These are phyloP conservation scores for Chelidonichthys spinosus DNA, from an alignment of 2,797 vertebrate genomes.

Conservation along the genomic window DNA sequence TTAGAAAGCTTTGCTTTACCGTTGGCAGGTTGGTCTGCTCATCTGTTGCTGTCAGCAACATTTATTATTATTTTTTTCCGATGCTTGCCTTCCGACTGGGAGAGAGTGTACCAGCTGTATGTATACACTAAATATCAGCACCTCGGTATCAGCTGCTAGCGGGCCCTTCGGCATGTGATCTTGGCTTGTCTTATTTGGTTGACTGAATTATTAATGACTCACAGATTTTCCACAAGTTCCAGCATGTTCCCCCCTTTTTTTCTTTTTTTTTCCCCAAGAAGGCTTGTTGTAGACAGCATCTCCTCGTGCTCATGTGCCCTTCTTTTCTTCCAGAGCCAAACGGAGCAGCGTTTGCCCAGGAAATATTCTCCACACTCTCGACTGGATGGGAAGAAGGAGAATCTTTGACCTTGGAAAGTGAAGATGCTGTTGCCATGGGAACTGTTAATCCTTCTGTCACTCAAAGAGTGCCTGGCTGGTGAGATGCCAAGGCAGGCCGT, in stretches of 20 bases:
- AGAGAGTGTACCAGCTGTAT: slow-evolving; percentile 63
- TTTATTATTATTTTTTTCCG: slow-evolving; percentile 2
- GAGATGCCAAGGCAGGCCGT: slow-evolving; percentile 81
- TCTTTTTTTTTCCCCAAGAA: slow-evolving; percentile 13
- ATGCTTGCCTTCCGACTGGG: slow-evolving; percentile 49
- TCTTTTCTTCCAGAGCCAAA: slow-evolving; percentile 76
- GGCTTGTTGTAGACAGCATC: slow-evolving; percentile 34
- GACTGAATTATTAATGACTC: slow-evolving; percentile 82
- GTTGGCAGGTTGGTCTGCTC: slow-evolving; percentile 61
- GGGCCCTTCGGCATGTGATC: slow-evolving; percentile 62
- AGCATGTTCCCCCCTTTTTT: slow-evolving; percentile 25
- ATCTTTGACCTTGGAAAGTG: slow-evolving; percentile 93
- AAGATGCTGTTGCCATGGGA: slow-evolving; percentile 96
- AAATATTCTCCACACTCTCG: slow-evolving; percentile 75
- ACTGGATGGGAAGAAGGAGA: slow-evolving; percentile 81
- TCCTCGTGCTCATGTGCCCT: slow-evolving; percentile 41
- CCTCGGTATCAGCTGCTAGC: slow-evolving; percentile 68
- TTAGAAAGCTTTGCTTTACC: slow-evolving; percentile 65
- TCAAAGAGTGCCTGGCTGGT: slow-evolving; percentile 91
- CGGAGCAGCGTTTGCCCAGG: slow-evolving; percentile 73
- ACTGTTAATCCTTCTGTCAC: slow-evolving; percentile 93
- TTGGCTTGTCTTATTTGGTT: slow-evolving; percentile 72
- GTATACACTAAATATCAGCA: slow-evolving; percentile 72
- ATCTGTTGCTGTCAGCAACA: slow-evolving; percentile 61
- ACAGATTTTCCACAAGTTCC: slow-evolving; percentile 67